A percentile compares a stretch with the other conserved stretches of the same genome.
phyloP scores from a whole-genome alignment of 2,888 invertebrate genomes.

The Harmothoe impar region DNA sequence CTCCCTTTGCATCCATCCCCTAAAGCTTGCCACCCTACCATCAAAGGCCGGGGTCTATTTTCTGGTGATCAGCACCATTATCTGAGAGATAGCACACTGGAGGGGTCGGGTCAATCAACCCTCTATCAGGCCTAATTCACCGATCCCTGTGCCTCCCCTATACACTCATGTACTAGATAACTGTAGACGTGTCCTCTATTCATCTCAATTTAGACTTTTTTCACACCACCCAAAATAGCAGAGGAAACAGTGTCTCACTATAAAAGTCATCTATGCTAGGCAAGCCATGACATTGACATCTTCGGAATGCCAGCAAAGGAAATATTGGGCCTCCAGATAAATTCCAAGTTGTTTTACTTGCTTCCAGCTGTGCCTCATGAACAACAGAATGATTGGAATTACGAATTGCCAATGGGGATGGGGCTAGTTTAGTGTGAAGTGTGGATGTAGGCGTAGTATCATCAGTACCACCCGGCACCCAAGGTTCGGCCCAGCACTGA shows the following conservation, averaged over 20 bases:
- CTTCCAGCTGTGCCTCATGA: background rate
- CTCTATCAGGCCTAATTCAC: constrained; percentile 47
- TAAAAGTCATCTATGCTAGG: no score
- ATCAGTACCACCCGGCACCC: constrained; percentile 24
- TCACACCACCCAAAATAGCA: background rate
- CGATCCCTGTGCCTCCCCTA: background rate
- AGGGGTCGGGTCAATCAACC: constrained; percentile 42
- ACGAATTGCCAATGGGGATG: background rate
- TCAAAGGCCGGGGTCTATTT: constrained; percentile 54
- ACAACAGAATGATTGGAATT: background rate
- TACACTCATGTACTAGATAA: background rate
- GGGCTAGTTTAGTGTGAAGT: background rate
- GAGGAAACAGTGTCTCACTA: no score
- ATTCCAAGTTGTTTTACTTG: no score
- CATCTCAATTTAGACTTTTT: background rate
- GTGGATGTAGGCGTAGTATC: background rate
- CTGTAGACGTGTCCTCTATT: constrained; percentile 21
- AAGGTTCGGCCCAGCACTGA: background rate
- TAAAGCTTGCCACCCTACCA: background rate
- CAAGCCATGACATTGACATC: no score
- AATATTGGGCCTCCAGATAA: no score
- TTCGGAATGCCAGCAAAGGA: no score
- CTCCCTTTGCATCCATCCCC: background rate
- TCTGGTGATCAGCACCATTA: constrained; percentile 45
- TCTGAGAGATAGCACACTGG: constrained; percentile 49